Base-by-base conservation (phyloP, 2,888 invertebrate species). In the Platycheirus albimanus region DNA sequence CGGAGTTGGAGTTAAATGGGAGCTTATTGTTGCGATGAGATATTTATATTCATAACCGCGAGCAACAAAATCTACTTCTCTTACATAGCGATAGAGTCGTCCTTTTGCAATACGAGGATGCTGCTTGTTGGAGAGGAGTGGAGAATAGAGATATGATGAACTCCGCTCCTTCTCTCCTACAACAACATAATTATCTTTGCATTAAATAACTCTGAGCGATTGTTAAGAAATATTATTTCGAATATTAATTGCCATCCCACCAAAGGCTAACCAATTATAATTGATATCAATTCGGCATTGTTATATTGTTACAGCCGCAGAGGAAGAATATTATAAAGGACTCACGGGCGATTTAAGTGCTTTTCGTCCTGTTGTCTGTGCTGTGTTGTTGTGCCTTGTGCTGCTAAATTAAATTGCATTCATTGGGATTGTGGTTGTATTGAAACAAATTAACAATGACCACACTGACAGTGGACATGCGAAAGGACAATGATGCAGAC, bases 191-290 rank as follows among this genome's bases (percentile, higher is more conserved):
- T 58, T 58, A 63, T 45, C 19, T 17, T n/a, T 24, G 17, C 5
- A 58, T 56, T 58, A 33, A 33, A 52, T 63, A 67, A 56, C 71
- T 63, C 15, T 17, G 15, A 64, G 70, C 51, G 24, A 56, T 41
- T 38, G 15, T 24, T 64, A 66, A 38, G 56, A 56, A 75, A 47
- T 41, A 54, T 54, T 66, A 66, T 74, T 74, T 64, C 45, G 15
- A 69, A 64, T 36, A 56, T 64, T 45, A 63, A 64, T 69, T 52
- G 52, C 28, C 56, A 51, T 30, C 43, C 43, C 69, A 69, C 69
- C 69, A 75, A 64, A 80, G 75, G 56, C 75, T 19, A 58, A 38
- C 69, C 64, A 75, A 75, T 75, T 64, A 63, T 30, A 36, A 51
- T 51, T 24, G 28, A 64, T 58, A 75, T 75, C 69, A 74, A 74